Conservation (phyloP, 2,888 invertebrate species). For the Clivina fossor region DNA sequence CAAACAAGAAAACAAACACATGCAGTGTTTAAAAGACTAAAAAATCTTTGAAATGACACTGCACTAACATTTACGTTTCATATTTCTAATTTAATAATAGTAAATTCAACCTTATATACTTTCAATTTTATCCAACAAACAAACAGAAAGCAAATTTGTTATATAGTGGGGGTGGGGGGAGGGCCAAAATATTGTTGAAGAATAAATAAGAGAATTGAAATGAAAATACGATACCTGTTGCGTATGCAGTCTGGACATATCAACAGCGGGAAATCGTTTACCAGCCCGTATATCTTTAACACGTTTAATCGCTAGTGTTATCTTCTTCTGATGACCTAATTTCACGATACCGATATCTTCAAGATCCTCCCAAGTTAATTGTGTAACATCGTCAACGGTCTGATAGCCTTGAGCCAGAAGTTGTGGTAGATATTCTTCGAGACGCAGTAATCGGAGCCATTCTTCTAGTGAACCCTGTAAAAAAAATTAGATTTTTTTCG, state of each 20-base stretch:
- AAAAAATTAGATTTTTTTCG: constrained; percentile 28
- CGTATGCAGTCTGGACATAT: constrained; percentile 50
- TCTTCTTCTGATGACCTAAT: constrained; percentile 97
- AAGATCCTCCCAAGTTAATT: constrained; percentile 97
- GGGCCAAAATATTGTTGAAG: too few relatives aligned
- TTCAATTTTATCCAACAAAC: too few relatives aligned
- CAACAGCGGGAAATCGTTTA: constrained; percentile 62
- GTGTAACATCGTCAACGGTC: constrained; percentile 90
- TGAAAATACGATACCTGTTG: too few relatives aligned
- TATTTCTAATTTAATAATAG: too few relatives aligned
- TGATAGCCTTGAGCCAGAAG: constrained; percentile 91
- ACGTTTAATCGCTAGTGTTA: constrained; percentile 93
- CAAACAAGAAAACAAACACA: too few relatives aligned
- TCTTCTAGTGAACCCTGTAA: constrained; percentile 88
- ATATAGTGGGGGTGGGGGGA: too few relatives aligned
- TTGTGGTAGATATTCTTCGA: constrained; percentile 90
- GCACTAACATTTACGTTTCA: too few relatives aligned
- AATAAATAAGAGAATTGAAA: too few relatives aligned
- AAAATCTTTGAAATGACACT: too few relatives aligned
- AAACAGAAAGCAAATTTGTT: too few relatives aligned
- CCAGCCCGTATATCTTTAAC: constrained; percentile 91
- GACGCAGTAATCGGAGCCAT: constrained; percentile 87
- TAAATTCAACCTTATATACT: too few relatives aligned
- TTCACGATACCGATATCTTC: constrained; percentile 95
- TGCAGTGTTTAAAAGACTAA: too few relatives aligned